Evolutionary conservation across 2,113 vertebrate species (phyloP).

Genomic region (Peromyscus californicus): DNA sequence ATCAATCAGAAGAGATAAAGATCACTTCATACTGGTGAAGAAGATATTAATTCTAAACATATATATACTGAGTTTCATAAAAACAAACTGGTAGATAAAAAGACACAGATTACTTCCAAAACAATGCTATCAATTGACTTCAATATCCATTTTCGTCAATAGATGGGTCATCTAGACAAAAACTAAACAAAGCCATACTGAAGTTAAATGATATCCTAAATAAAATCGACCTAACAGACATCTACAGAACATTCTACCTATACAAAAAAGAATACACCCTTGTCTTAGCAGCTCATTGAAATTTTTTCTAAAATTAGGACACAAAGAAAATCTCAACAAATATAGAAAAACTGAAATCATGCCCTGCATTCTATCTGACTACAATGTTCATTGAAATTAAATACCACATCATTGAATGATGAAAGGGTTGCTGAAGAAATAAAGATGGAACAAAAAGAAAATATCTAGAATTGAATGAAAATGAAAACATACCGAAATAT

Average conservation of each 20-base stretch:
- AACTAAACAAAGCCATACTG: background rate
- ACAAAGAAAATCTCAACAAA: background rate
- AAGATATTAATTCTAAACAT: background rate
- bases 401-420: background rate
- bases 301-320: background rate
- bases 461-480: background rate
- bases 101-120: background rate
- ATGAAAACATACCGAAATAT: background rate
- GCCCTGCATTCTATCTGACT: background rate
- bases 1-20: background rate
- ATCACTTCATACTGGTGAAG: background rate
- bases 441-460: background rate
- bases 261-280: background rate
- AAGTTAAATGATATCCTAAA: background rate
- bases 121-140: background rate
- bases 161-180: background rate
- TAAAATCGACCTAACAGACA: background rate
- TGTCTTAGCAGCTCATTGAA: background rate
- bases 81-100: background rate
- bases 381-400: background rate
- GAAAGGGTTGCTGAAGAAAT: background rate
- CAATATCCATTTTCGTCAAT: background rate
- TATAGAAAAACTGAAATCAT: background rate
- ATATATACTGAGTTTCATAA: background rate
- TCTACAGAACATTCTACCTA: background rate